A percentile compares a stretch with the other conserved stretches of the same genome.
These are phyloP conservation scores for Seison nebaliae DNA, from an alignment of 1,140 invertebrate genomes.

Conservation along the genomic window DNA sequence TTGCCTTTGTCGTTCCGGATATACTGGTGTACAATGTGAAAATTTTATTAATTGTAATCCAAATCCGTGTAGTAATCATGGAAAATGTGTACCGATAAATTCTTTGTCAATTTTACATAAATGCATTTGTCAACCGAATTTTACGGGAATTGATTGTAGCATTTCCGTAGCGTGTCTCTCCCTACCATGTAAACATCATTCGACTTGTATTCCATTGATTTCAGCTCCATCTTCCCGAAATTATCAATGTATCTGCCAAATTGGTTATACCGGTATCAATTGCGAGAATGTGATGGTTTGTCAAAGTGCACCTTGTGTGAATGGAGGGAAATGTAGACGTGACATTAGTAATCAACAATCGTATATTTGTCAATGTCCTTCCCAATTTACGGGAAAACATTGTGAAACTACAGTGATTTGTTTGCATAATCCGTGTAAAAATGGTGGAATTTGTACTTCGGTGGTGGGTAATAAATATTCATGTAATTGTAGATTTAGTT, in stretches of 20 bases:
- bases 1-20: slow-evolving; percentile 11
- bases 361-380: slow-evolving; percentile 5
- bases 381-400: slow-evolving; percentile 1
- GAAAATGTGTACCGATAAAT: too few species aligned
- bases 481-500: slow-evolving; percentile 2
- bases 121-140: slow-evolving; percentile 14
- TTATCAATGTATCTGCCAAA: slow-evolving; percentile 39
- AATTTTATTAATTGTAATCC: too few species aligned
- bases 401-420: slow-evolving; percentile 2
- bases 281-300: too few species aligned
- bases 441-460: too few species aligned
- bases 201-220: slow-evolving; percentile 10
- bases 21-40: slow-evolving; percentile 11
- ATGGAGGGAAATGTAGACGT: slow-evolving; percentile 49
- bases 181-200: slow-evolving; percentile 12
- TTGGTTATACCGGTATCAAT: slow-evolving; percentile 9
- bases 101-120: too few species aligned
- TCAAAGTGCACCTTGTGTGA: slow-evolving; percentile 44
- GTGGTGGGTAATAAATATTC: too few species aligned
- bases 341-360: slow-evolving; percentile 4
- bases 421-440: slow-evolving; percentile 38
- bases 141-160: slow-evolving; percentile 14
- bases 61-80: too few species aligned
- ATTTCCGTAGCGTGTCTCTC: slow-evolving; percentile 14
- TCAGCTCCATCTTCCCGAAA: slow-evolving; percentile 22